Conservation (phyloP, 1,140 invertebrate species). For the Drosophila arawakana region DNA sequence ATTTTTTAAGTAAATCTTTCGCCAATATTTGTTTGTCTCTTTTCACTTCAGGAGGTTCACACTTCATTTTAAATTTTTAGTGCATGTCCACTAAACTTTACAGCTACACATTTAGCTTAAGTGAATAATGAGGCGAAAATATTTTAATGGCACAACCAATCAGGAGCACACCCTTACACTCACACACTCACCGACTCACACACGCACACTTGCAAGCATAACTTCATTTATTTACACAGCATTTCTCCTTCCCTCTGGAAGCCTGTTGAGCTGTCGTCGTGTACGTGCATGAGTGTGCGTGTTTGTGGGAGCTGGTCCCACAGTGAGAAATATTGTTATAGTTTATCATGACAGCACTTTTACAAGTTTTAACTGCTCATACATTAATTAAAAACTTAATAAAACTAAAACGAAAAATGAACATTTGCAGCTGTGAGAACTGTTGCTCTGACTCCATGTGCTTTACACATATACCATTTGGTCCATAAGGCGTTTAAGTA, state of each 20-base stretch:
- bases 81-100: conserved; percentile 8
- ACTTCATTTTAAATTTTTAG: not conserved
- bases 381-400: conserved; percentile 84
- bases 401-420: conserved; percentile 62
- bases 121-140: conserved; percentile 80
- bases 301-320: conserved; percentile 41
- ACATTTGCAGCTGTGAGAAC: conserved; percentile 43
- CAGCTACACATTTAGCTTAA: conserved; percentile 43
- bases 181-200: conserved; percentile 5
- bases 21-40: not conserved
- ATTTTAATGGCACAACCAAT: conserved; percentile 74
- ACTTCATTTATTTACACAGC: conserved; percentile 78
- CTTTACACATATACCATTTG: not conserved
- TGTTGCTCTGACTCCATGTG: conserved; percentile 27
- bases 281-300: conserved; percentile 11
- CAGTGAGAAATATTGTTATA: conserved; percentile 82
- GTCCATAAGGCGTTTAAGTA: conserved; percentile 30
- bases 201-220: conserved; percentile 38
- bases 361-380: conserved; percentile 83
- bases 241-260: conserved; percentile 33
- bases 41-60: not conserved
- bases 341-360: conserved; percentile 82
- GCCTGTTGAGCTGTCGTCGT: conserved; percentile 3
- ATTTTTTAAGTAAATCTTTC: too few species aligned
- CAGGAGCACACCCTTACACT: conserved; percentile 41